Percentiles rank a stretch among this genome's conserved stretches.
phyloP scores from a whole-genome alignment of 2,113 vertebrate species.

The Podilymbus podiceps region DNA sequence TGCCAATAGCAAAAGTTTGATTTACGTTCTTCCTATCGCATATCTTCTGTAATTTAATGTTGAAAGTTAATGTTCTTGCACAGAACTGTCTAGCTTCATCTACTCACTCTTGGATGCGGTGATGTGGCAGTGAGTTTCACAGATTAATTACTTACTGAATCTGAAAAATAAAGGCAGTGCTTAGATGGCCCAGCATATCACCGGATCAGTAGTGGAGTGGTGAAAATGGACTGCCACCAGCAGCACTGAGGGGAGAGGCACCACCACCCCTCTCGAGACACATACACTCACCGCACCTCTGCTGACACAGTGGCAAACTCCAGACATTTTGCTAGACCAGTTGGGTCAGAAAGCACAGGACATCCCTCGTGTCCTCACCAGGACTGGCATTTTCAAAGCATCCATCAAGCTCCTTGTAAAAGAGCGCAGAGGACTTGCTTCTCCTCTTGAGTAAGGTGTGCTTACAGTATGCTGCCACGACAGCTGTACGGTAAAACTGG shows the following conservation, averaged over 20 bases:
- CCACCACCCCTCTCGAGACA: not conserved
- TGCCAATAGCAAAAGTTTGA: not conserved
- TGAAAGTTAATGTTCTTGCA: not conserved
- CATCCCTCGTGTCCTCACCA: not conserved
- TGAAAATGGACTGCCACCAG: not conserved
- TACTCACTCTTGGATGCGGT: not conserved
- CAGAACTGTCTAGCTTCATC: not conserved
- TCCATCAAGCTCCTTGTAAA: not conserved
- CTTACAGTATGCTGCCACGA: not conserved
- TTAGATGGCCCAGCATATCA: not conserved
- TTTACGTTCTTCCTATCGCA: conserved; percentile 17
- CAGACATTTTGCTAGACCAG: not conserved
- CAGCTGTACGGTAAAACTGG: not conserved
- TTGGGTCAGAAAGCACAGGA: not conserved
- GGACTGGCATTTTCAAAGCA: not conserved
- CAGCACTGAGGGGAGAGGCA: not conserved
- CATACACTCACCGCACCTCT: rapidly evolving
- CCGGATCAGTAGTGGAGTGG: not conserved
- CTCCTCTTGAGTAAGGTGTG: not conserved
- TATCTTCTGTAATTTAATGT: not conserved
- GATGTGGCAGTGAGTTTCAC: not conserved
- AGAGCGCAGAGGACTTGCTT: not conserved
- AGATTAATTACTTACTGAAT: not conserved
- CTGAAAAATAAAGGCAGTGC: not conserved
- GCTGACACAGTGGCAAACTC: not conserved